These are phyloP conservation scores for Hoplias malabaricus DNA, from an alignment of 2,113 vertebrate species.

Conservation along the genomic window DNA sequence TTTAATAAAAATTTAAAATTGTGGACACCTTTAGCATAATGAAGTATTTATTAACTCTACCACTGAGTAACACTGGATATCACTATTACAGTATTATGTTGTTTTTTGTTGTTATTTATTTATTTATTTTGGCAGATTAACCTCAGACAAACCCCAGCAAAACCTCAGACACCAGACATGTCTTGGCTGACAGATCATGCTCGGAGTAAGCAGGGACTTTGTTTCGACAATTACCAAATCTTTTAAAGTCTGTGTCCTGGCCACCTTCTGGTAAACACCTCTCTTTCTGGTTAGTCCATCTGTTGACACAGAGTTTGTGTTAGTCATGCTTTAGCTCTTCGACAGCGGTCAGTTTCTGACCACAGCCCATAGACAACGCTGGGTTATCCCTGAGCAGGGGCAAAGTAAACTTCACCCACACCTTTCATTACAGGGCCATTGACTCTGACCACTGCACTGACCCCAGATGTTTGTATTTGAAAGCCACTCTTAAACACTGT, in stretches of 20 bases:
- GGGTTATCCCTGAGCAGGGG: neutral
- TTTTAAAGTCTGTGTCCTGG: too few relatives aligned
- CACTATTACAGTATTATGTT: too few relatives aligned
- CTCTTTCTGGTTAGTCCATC: neutral
- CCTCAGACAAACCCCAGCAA: too few relatives aligned
- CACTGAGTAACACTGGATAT: too few relatives aligned
- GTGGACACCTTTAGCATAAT: too few relatives aligned
- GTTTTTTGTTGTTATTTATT: too few relatives aligned
- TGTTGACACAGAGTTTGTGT: neutral
- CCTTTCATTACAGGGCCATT: neutral
- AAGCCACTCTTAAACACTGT: neutral
- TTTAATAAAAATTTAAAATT: too few relatives aligned
- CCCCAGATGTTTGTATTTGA: neutral
- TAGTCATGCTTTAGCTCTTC: neutral
- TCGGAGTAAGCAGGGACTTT: neutral
- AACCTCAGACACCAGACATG: too few relatives aligned
- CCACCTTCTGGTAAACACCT: neutral
- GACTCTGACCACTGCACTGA: neutral
- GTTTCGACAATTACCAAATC: neutral
- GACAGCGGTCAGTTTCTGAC: neutral
- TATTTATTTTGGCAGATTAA: too few relatives aligned
- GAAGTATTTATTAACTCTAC: too few relatives aligned
- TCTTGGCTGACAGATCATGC: too few relatives aligned
- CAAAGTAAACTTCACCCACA: neutral
- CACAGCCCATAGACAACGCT: neutral